phyloP scores from a whole-genome alignment of 92 coral and sea anemone genomes.

The Plumapathes pennacea region DNA sequence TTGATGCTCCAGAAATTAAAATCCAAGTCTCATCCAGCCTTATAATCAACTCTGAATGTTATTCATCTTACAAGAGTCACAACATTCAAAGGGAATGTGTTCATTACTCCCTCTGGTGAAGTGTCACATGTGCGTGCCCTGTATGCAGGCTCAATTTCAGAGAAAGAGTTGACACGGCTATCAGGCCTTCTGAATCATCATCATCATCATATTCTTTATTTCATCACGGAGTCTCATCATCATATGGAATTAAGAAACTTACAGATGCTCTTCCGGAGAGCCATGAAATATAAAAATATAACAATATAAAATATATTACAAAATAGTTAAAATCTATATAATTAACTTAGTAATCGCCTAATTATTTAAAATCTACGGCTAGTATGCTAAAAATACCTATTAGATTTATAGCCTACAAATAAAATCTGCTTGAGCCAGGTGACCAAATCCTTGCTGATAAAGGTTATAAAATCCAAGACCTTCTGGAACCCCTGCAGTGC shows the following conservation, averaged over 20 bases:
- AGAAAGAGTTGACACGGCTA: conserved; percentile 29
- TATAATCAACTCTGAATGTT: conserved; percentile 17
- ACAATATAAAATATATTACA: too few relatives aligned
- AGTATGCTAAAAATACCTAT: too few relatives aligned
- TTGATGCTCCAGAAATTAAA: conserved; percentile 53
- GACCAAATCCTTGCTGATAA: conserved; percentile 49
- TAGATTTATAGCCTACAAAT: too few relatives aligned
- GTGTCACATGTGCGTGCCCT: conserved; percentile 36
- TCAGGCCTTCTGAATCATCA: conserved; percentile 28
- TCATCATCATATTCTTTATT: too few relatives aligned
- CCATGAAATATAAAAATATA: too few relatives aligned
- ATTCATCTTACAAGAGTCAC: conserved; percentile 38
- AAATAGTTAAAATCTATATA: too few relatives aligned
- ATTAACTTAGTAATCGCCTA: too few relatives aligned
- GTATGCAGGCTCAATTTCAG: conserved; percentile 44
- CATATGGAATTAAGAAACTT: too few relatives aligned
- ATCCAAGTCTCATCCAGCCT: conserved; percentile 32
- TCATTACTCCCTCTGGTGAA: conserved; percentile 51
- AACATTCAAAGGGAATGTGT: conserved; percentile 46
- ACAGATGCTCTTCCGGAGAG: too few relatives aligned
- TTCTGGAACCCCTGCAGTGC: conserved; percentile 33
- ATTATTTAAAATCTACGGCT: too few relatives aligned
- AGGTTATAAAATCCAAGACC: conserved; percentile 18
- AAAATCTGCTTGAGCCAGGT: conserved; percentile 36
- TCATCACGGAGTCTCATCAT: too few relatives aligned